Evolutionary conservation across 2,888 invertebrate species (phyloP).

Genomic region (Pediacus dermestoides): DNA sequence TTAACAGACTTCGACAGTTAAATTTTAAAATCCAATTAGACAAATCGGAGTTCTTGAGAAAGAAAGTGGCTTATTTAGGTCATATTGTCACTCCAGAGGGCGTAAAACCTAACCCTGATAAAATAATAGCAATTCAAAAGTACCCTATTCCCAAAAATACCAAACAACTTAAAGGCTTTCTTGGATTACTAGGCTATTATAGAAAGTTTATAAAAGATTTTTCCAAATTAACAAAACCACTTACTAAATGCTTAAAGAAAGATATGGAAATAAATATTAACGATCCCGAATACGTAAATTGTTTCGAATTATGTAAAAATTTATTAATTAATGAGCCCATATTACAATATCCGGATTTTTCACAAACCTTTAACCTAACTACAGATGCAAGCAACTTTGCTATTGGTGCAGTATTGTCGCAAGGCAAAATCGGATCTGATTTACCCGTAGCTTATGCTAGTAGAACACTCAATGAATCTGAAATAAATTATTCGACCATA

Average conservation of each 20-base stretch:
- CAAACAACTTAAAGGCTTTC: constrained; percentile 16
- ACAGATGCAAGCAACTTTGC: constrained; percentile 37
- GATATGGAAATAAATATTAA: too few species aligned
- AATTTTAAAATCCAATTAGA: too few species aligned
- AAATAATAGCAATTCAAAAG: constrained; percentile 13
- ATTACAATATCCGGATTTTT: constrained; percentile 27
- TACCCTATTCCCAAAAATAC: constrained; percentile 13
- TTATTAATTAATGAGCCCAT: too few species aligned
- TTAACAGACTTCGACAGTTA: too few species aligned
- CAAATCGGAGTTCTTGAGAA: too few species aligned
- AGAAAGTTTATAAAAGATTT: constrained; percentile 15
- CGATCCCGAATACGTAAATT: too few species aligned
- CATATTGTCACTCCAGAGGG: constrained; percentile 15
- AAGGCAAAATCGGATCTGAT: constrained; percentile 27
- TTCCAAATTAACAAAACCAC: constrained; percentile 12
- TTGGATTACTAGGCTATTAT: constrained; percentile 13
- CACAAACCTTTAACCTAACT: constrained; percentile 28
- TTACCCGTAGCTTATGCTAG: constrained; percentile 37
- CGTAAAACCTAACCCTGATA: constrained; percentile 19
- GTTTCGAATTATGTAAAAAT: too few species aligned
- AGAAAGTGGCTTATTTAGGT: too few species aligned
- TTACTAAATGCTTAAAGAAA: too few species aligned
- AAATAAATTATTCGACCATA: constrained; percentile 37
- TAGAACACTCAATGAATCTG: constrained; percentile 32
- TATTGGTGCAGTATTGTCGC: constrained; percentile 34